phyloP scores from a whole-genome alignment of 2,888 invertebrate species.

The Parnassius mnemosyne region DNA sequence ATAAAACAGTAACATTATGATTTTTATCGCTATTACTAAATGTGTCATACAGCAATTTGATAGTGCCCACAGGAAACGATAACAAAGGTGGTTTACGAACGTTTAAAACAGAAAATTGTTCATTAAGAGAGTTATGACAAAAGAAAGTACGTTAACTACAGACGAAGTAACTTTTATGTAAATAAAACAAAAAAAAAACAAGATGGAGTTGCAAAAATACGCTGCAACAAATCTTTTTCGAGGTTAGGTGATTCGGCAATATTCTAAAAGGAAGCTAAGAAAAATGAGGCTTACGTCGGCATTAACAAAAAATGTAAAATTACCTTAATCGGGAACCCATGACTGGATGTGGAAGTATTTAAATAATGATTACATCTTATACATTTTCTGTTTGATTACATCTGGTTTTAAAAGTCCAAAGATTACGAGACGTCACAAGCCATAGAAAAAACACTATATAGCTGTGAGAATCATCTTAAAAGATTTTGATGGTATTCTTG shows the following conservation, averaged over 20 bases:
- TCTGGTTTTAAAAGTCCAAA: slow-evolving; percentile 38
- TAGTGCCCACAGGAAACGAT: slow-evolving; percentile 28
- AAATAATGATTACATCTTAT: slow-evolving; percentile 63
- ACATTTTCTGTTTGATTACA: slow-evolving; percentile 32
- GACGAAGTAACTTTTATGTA: slow-evolving; percentile 30
- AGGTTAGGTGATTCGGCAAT: slow-evolving; percentile 34
- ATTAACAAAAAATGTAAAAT: slow-evolving; percentile 25
- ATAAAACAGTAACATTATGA: too few relatives aligned
- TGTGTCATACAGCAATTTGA: slow-evolving; percentile 3
- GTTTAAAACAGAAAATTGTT: slow-evolving; percentile 3
- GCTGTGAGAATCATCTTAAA: slow-evolving; percentile 42
- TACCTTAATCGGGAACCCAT: slow-evolving; percentile 78
- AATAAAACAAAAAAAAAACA: slow-evolving; percentile 35
- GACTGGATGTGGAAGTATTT: slow-evolving; percentile 63
- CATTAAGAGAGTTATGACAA: slow-evolving; percentile 19
- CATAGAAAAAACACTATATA: slow-evolving; percentile 54
- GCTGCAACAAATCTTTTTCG: slow-evolving; percentile 8
- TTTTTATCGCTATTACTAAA: slow-evolving; percentile 7
- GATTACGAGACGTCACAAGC: slow-evolving; percentile 62
- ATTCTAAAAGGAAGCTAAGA: neutral
- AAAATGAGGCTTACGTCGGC: neutral
- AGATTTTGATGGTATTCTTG: slow-evolving; percentile 38
- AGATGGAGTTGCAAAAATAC: slow-evolving; percentile 37
- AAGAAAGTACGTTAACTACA: slow-evolving; percentile 22
- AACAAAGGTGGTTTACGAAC: neutral